A percentile compares a stretch with the other conserved stretches of the same genome.
Evolutionary conservation across 2,888 invertebrate genomes (phyloP).

Genomic region (Patella pellucida): DNA sequence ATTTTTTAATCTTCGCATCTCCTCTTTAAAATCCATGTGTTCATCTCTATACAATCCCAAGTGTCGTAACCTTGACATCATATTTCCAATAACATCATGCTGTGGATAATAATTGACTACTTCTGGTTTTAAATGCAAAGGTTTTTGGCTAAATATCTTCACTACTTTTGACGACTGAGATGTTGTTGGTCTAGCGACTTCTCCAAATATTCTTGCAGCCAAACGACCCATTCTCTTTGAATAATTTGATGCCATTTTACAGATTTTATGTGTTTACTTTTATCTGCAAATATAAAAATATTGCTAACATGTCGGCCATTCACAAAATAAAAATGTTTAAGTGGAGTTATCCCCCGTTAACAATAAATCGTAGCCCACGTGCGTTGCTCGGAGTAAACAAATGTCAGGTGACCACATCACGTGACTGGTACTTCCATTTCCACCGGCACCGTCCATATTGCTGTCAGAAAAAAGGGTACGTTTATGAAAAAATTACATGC

Average conservation of each 20-base stretch:
- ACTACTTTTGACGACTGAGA: slow-evolving; percentile 75
- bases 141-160: slow-evolving; percentile 82
- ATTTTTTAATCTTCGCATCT: slow-evolving; percentile 58
- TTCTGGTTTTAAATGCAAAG: slow-evolving; percentile 81
- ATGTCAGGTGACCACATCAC: no score
- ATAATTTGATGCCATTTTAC: slow-evolving; percentile 77
- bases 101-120: slow-evolving; percentile 89
- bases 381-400: no score
- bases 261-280: background rate
- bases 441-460: no score
- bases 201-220: slow-evolving; percentile 90
- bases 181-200: slow-evolving; percentile 84
- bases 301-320: no score
- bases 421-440: no score
- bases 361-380: no score
- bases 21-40: slow-evolving; percentile 67
- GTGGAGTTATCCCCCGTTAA: no score
- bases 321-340: no score
- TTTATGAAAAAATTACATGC: no score
- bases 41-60: slow-evolving; percentile 69
- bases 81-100: slow-evolving; percentile 81
- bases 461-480: no score
- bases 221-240: slow-evolving; percentile 87
- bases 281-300: no score
- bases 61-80: slow-evolving; percentile 76